Evolutionary conservation across 2,113 vertebrate species (phyloP).

Genomic region (Columba livia): DNA sequence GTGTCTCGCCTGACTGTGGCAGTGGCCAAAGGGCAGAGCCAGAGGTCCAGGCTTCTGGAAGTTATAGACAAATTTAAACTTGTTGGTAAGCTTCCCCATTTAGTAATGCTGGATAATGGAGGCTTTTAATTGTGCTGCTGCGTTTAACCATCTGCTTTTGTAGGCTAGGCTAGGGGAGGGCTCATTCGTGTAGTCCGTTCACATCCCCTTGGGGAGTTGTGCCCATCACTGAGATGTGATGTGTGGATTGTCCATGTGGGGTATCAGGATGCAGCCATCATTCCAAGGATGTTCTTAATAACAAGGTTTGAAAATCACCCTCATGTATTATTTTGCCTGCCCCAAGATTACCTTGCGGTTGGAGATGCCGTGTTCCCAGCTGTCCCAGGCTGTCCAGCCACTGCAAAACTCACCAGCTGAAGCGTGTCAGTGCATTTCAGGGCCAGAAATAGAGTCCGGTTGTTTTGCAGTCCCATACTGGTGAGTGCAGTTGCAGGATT

Average conservation of each 20-base stretch:
- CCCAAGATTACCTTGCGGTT: neutral
- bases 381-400: neutral
- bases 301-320: neutral
- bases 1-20: fast-evolving
- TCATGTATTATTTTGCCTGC: neutral
- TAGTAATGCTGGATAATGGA: neutral
- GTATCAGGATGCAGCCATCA: neutral
- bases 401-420: neutral
- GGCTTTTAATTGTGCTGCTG: neutral
- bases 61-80: neutral
- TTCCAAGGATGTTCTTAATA: neutral
- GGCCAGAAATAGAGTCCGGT: neutral
- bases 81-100: neutral
- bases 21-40: fast-evolving
- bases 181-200: neutral
- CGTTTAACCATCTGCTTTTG: neutral
- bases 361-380: neutral
- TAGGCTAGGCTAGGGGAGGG: neutral
- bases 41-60: neutral
- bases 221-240: fast-evolving
- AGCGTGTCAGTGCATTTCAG: neutral
- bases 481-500: neutral
- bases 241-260: neutral
- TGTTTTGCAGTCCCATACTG: neutral
- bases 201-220: neutral